Percentiles rank a stretch among this genome's conserved stretches.
These are phyloP conservation scores for Lycocorax pyrrhopterus DNA, from an alignment of 2,113 vertebrate species.

Conservation along the genomic window DNA sequence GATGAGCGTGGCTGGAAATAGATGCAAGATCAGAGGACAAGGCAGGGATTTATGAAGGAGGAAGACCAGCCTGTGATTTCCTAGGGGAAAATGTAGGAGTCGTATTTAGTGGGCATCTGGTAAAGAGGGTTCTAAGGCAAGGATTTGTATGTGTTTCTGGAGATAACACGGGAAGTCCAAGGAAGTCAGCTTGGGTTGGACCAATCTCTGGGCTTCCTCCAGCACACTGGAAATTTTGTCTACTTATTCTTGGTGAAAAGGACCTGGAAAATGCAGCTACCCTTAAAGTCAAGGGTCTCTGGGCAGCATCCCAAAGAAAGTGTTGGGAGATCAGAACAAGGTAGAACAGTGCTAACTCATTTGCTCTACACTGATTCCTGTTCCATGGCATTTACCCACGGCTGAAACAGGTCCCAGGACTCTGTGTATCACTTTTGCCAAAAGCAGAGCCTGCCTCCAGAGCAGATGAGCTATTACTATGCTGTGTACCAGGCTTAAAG, in stretches of 20 bases:
- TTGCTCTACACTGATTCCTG: background rate
- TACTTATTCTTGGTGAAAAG: background rate
- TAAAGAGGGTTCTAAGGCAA: background rate
- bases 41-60: background rate
- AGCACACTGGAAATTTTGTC: background rate
- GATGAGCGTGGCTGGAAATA: accelerated
- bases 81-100: background rate
- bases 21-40: background rate
- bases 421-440: background rate
- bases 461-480: background rate
- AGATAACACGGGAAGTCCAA: background rate
- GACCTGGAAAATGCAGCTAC: background rate
- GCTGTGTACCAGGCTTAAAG: background rate
- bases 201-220: background rate
- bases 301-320: background rate
- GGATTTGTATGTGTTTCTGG: background rate
- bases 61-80: background rate
- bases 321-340: background rate
- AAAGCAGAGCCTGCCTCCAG: background rate
- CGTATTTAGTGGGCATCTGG: background rate
- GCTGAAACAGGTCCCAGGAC: background rate
- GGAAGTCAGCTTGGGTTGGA: background rate
- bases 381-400: background rate
- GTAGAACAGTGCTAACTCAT: background rate
- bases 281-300: background rate